A percentile compares a stretch with the other conserved stretches of the same genome.
Evolutionary conservation across 1,140 invertebrate genomes (phyloP).

Genomic region (Spodoptera frugiperda): DNA sequence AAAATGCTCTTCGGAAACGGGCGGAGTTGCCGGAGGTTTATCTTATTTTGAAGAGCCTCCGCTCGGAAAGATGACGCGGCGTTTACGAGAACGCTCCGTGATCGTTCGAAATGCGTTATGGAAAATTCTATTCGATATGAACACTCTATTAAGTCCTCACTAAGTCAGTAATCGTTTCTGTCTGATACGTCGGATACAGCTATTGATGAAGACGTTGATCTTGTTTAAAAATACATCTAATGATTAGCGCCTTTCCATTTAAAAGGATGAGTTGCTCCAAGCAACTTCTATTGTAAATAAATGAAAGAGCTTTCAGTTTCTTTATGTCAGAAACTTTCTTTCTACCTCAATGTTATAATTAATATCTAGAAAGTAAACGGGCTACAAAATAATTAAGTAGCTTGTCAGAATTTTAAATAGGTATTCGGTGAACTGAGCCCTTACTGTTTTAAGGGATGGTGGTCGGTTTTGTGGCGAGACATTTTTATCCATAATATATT

Average conservation of each 20-base stretch:
- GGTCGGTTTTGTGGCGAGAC: too few relatives aligned
- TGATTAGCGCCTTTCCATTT: neutral
- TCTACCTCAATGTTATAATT: too few relatives aligned
- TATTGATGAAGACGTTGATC: conserved; percentile 3
- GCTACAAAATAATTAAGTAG: too few relatives aligned
- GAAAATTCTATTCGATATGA: conserved; percentile 49
- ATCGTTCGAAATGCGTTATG: conserved; percentile 45
- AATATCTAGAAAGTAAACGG: too few relatives aligned
- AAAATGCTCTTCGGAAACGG: conserved; percentile 62
- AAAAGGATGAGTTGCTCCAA: neutral
- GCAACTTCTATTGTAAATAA: neutral
- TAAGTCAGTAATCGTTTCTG: conserved; percentile 49
- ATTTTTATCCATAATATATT: too few relatives aligned
- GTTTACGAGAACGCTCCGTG: conserved; percentile 46
- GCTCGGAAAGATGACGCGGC: conserved; percentile 55
- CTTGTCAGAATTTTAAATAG: too few relatives aligned
- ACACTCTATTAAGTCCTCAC: conserved; percentile 44
- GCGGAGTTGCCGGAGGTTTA: conserved; percentile 56
- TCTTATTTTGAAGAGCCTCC: conserved; percentile 65
- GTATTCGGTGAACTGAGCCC: too few relatives aligned
- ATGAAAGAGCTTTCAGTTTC: neutral
- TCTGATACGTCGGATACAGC: conserved; percentile 41
- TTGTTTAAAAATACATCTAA: neutral
- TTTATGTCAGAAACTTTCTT: too few relatives aligned
- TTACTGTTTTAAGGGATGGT: too few relatives aligned